phyloP scores from a whole-genome alignment of 2,888 invertebrate genomes.

The Plagodis dolabraria region DNA sequence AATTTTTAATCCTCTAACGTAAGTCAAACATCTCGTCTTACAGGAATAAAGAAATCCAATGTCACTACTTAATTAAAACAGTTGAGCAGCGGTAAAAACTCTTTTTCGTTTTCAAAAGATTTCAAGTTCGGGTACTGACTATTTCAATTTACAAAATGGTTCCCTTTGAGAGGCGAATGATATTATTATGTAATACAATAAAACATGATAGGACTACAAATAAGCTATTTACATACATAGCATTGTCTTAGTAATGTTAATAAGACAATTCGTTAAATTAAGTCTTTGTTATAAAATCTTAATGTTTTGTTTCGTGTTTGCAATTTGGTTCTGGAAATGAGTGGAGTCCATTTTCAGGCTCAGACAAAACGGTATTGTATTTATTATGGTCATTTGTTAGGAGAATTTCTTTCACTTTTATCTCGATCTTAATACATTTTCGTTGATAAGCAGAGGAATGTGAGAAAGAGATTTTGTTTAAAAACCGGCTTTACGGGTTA shows the following conservation, averaged over 20 bases:
- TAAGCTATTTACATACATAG: constrained; percentile 25
- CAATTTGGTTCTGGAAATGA: constrained; percentile 17
- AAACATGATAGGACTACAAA: constrained; percentile 31
- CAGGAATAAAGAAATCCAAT: too few relatives aligned
- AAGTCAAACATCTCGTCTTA: too few relatives aligned
- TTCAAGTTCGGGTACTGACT: constrained; percentile 10
- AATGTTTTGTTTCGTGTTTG: constrained; percentile 13
- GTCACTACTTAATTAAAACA: background rate
- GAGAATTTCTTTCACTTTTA: constrained; percentile 3
- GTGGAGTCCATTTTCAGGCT: constrained; percentile 11
- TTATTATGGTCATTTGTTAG: constrained; percentile 12
- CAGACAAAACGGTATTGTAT: constrained; percentile 18
- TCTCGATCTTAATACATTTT: background rate
- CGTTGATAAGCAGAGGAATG: background rate
- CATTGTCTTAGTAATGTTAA: constrained; percentile 16
- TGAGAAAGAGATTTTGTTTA: too few relatives aligned
- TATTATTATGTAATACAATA: constrained; percentile 21
- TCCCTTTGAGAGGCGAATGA: constrained; percentile 14
- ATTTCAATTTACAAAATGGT: constrained; percentile 5
- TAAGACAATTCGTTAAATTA: constrained; percentile 22
- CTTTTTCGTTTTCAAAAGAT: too few relatives aligned
- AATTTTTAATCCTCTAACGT: too few relatives aligned
- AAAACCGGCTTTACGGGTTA: too few relatives aligned
- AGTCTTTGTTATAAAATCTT: constrained; percentile 24
- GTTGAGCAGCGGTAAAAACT: background rate